A percentile compares a stretch with the other conserved stretches of the same genome.
Evolutionary conservation across 2,888 invertebrate species (phyloP).

Genomic region (Drosophila kambysellisi): DNA sequence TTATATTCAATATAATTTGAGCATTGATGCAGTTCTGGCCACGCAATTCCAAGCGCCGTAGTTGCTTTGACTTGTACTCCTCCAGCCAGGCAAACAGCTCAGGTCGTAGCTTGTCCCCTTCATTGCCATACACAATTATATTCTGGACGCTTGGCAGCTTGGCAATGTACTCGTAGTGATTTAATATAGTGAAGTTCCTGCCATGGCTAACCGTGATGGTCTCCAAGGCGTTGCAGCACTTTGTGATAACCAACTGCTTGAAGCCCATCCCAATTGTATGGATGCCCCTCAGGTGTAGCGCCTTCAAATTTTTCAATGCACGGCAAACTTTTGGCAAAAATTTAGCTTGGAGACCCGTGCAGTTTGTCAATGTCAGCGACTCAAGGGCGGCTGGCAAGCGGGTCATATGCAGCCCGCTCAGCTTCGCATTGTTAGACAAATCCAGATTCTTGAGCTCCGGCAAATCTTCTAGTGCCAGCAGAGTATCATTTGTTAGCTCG

Average conservation of each 20-base stretch:
- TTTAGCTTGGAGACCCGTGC: neutral
- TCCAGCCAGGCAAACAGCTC: constrained; percentile 31
- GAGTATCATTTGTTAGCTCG: constrained; percentile 10
- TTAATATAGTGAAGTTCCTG: too few species aligned
- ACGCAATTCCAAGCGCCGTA: constrained; percentile 38
- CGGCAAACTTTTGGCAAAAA: neutral
- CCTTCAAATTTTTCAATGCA: constrained; percentile 25
- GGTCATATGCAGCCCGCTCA: constrained; percentile 27
- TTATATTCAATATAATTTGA: constrained; percentile 17
- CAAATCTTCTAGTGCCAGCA: constrained; percentile 37
- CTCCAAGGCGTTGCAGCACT: constrained; percentile 33
- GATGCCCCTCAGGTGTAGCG: constrained; percentile 16
- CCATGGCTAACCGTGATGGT: constrained; percentile 14
- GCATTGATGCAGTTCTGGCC: constrained; percentile 8
- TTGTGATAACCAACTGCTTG: neutral
- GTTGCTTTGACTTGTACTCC: constrained; percentile 24
- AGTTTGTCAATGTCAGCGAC: constrained; percentile 28
- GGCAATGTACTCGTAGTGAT: constrained; percentile 43
- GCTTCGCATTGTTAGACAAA: constrained; percentile 27
- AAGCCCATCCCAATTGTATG: neutral
- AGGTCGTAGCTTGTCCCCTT: neutral
- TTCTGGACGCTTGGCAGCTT: constrained; percentile 50
- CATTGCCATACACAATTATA: constrained; percentile 18
- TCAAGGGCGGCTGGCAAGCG: constrained; percentile 29
- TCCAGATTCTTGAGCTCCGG: constrained; percentile 38